Base-by-base conservation (phyloP, 2,888 invertebrate genomes). In the Rhagium mordax region DNA sequence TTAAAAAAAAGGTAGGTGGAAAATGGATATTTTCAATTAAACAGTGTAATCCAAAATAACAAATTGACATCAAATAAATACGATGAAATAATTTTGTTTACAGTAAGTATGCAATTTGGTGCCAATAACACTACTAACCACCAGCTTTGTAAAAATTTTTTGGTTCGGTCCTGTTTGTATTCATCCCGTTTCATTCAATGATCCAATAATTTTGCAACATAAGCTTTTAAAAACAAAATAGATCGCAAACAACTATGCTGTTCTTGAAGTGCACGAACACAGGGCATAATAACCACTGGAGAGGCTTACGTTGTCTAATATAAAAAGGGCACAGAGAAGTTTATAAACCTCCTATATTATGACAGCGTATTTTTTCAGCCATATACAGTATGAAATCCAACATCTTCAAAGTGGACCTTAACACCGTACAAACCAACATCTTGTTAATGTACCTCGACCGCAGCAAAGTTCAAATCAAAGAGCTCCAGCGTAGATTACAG, bases 351-450 rank as follows among this genome's bases (percentile, higher is more conserved):
- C 4, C n/a, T 16, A 33, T 33, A 13, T 33, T 18, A 59, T 5
- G 2, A 13, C 4, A 1, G 16, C 4, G 15, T 8, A 59, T 10
- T 76, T 85, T n/a, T 85, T 1, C 86, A 93, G 93, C 91, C 2
- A 92, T 95, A 74, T 86, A 91, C 62, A 89, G 91, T 0, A 84
- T 92, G 60, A 89, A 90, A 65, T 92, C 93, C 66, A 90, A 91
- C 78, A 86, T 91, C 51, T 91, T 95, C 82, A 87, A 84, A 0
- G 93, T 95, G 20, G 92, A 95, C 79, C 83, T 92, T 57, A 86
- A 89, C 5, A 89, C 87, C 20, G 90, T 93, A 16, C 93, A 95
- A 78, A 93, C 94, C 1, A 96, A 96, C 86, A 95, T 96, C 79
- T 88, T 96, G 70, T 89, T 95, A 82, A 89, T 96, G 59, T 88